These are phyloP conservation scores for Felis chaus DNA, from an alignment of 2,113 vertebrate genomes.

Conservation along the genomic window DNA sequence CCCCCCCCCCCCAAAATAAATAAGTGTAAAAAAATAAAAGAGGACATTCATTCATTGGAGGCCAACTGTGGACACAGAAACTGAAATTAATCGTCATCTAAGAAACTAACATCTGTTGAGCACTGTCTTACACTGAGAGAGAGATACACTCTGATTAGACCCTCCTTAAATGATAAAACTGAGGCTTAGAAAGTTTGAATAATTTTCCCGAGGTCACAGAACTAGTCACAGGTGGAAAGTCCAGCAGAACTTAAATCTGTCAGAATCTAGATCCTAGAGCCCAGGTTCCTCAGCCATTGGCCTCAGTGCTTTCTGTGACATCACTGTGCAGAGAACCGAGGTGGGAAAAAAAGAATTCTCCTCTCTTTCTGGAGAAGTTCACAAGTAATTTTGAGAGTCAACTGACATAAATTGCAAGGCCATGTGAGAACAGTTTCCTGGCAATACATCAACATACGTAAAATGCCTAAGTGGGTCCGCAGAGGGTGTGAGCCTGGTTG, in stretches of 20 bases:
- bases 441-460: not conserved
- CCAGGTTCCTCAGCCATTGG: no score
- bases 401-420: not conserved
- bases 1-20: no score
- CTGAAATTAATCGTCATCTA: not conserved
- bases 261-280: not conserved
- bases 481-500: not conserved
- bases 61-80: not conserved
- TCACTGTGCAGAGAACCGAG: not conserved
- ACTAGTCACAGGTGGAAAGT: not conserved
- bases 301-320: not conserved
- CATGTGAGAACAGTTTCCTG: not conserved
- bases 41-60: not conserved
- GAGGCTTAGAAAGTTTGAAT: not conserved
- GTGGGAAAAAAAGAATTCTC: not conserved
- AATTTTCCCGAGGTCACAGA: not conserved
- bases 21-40: no score
- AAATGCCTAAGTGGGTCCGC: not conserved
- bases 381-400: not conserved
- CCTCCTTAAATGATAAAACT: not conserved
- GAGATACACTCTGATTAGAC: not conserved
- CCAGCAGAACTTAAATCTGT: not conserved
- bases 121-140: not conserved
- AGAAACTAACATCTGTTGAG: not conserved
- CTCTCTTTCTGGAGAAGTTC: not conserved